phyloP scores from a whole-genome alignment of 2,888 invertebrate species.

The Lobophora halterata region DNA sequence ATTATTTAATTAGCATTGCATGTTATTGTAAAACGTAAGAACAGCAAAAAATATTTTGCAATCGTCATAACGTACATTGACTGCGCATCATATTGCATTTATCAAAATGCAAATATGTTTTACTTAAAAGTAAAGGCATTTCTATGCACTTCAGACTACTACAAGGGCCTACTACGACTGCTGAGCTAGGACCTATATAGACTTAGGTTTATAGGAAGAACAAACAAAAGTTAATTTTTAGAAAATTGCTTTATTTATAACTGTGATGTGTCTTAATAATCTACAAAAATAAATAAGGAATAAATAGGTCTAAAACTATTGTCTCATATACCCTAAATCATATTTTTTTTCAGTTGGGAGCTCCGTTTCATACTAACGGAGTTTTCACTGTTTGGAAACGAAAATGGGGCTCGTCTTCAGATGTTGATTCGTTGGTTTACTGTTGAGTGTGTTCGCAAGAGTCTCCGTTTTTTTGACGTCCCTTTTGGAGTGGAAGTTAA shows the following conservation, averaged over 20 bases:
- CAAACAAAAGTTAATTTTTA: constrained; percentile 13
- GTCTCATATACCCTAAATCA: constrained; percentile 11
- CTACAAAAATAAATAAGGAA: constrained; percentile 23
- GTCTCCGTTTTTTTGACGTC: constrained; percentile 47
- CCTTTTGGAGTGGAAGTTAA: constrained; percentile 56
- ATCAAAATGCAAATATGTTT: background rate
- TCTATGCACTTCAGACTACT: no score
- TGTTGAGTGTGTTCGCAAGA: constrained; percentile 23
- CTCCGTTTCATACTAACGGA: background rate
- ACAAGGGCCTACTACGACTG: no score
- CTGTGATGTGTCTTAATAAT: constrained; percentile 36
- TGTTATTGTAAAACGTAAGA: constrained; percentile 5
- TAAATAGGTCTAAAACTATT: constrained; percentile 23
- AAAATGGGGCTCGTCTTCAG: constrained; percentile 30
- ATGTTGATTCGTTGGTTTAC: constrained; percentile 24
- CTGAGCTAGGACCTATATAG: no score
- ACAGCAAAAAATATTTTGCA: constrained; percentile 30
- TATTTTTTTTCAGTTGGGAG: constrained; percentile 7
- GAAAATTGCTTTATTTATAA: constrained; percentile 32
- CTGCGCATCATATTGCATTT: constrained; percentile 10
- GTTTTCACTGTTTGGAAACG: constrained; percentile 30
- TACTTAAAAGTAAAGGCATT: no score
- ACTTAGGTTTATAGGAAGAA: constrained; percentile 9
- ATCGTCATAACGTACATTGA: constrained; percentile 17
- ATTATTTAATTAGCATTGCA: constrained; percentile 29